Conservation (phyloP, 1,140 invertebrate genomes). For the Meloidogyne floridensis region DNA sequence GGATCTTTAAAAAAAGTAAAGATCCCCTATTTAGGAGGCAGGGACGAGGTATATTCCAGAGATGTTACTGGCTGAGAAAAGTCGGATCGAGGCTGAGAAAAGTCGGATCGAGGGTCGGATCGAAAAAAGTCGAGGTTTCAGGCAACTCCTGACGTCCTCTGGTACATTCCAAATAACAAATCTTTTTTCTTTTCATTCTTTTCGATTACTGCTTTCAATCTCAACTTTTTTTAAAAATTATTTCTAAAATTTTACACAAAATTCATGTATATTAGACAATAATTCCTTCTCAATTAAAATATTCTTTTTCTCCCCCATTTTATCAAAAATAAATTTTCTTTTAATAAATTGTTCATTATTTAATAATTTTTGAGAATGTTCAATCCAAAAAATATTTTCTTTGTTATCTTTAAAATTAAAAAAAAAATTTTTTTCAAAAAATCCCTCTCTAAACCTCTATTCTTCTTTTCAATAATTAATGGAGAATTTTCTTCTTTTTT, state of each 20-base stretch:
- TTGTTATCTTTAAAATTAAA: background rate
- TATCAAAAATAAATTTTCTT: conserved; percentile 6
- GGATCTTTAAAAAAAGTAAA: too few relatives aligned
- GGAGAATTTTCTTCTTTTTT: background rate
- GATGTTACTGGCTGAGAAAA: too few relatives aligned
- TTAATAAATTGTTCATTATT: background rate
- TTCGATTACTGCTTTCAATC: too few relatives aligned
- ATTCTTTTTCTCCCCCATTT: background rate
- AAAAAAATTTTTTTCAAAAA: background rate
- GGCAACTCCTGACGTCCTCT: too few relatives aligned
- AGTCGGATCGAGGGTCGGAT: too few relatives aligned
- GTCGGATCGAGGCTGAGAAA: too few relatives aligned
- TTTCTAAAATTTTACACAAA: background rate
- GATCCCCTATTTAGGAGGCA: too few relatives aligned
- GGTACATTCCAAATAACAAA: too few relatives aligned
- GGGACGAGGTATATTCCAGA: too few relatives aligned
- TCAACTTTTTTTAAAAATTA: background rate
- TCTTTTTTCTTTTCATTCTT: too few relatives aligned
- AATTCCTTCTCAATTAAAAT: conserved; percentile 6
- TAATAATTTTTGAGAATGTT: background rate
- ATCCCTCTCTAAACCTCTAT: background rate
- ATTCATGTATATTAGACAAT: background rate
- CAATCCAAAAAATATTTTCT: background rate
- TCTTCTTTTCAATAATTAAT: background rate
- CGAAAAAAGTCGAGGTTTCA: too few relatives aligned